Base-by-base conservation (phyloP, 2,797 vertebrate genomes). In the Spinus pinus region DNA sequence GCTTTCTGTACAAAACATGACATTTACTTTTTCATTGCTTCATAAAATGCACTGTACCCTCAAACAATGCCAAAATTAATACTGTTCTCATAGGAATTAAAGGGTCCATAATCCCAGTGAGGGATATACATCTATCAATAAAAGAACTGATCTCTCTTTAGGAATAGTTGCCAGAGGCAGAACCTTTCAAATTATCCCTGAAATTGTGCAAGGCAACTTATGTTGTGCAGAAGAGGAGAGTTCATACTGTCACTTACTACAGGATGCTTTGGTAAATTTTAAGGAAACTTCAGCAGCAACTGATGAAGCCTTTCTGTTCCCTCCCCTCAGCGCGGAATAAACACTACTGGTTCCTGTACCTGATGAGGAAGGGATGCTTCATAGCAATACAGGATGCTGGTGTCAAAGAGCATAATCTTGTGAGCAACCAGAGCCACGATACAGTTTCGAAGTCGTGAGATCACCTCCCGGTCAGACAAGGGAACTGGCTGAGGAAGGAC, bases 371-470 rank as follows among this genome's bases (percentile, higher is more conserved):
- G 97, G 22, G 99, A 99, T 0, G 98, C 99, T 92, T 99, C 99
- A 4, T 99, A 99, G 98, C 99, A 99, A 62, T 99, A 99, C 30
- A 99, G 97, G 87, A 99, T 98, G 78, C 99, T 99, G 90, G 99
- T 99, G 94, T 99, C 99, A 28, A 98, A 99, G 74, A 99, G 96
- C 86, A 99, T 97, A 93, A 99, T 94, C 91, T 98, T 99, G 95
- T 99, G 98, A 15, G 98, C 96, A 8, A 98, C 97, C 97, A 99
- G 97, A 44, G 98, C 98, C 62, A 99, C 46, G 4, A 99, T 94
- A 93, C 99, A 99, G 97, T 99, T 99, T 91, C 99, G 99, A 77
- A 99, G 98, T 70, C 99, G 98, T 46, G 99, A 99, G 94, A 99
- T 99, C 93, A 99, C 99, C 95, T 99, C 99, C 74, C 99, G 98